Percentiles rank a stretch among this genome's conserved stretches.
phyloP scores from a whole-genome alignment of 2,797 vertebrate species.

The Chloroceryle inda region DNA sequence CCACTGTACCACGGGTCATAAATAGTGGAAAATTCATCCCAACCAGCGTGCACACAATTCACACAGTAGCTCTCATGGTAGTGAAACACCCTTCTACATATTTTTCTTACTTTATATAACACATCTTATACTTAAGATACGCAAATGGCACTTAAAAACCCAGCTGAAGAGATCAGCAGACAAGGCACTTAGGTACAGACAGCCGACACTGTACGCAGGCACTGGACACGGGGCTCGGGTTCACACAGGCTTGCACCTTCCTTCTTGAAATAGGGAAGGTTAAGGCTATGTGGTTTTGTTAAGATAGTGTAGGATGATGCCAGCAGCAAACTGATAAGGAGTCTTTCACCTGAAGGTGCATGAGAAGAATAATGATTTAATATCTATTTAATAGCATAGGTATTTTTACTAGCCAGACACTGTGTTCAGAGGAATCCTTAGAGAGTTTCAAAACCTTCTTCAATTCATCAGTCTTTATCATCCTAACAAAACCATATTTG shows the following conservation, averaged over 20 bases:
- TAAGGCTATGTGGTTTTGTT: background rate
- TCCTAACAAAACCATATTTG: slow-evolving; percentile 56
- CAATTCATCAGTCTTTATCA: slow-evolving; percentile 53
- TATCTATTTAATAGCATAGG: background rate
- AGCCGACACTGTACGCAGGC: rapidly evolving
- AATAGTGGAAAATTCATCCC: background rate
- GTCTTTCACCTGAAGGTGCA: background rate
- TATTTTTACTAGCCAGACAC: slow-evolving; percentile 6
- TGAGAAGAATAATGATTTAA: background rate
- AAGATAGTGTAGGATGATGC: background rate
- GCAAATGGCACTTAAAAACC: background rate
- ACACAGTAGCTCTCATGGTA: background rate
- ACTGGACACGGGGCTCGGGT: background rate
- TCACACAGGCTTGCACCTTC: background rate
- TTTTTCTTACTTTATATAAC: background rate
- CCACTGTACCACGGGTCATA: background rate
- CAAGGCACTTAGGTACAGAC: background rate
- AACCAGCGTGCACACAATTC: background rate
- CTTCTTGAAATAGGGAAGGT: background rate
- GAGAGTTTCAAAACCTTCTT: slow-evolving; percentile 50
- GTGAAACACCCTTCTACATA: background rate
- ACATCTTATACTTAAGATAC: background rate
- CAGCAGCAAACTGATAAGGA: background rate
- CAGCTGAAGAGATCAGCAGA: background rate
- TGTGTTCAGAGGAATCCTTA: slow-evolving; percentile 17